These are phyloP conservation scores for Alloplasta piceator DNA, from an alignment of 2,888 invertebrate species.

Conservation along the genomic window DNA sequence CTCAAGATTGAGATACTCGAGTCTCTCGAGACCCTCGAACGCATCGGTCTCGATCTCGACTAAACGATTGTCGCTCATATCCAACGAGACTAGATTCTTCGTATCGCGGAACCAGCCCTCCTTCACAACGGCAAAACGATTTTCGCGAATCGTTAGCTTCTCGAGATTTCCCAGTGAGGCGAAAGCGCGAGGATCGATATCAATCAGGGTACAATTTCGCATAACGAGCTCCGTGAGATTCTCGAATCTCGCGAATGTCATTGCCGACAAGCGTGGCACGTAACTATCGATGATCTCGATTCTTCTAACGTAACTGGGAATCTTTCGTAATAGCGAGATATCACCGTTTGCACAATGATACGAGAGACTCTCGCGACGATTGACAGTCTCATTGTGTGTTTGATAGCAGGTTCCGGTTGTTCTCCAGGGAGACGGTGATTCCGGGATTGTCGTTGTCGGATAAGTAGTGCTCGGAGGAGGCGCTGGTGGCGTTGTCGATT, in stretches of 20 bases:
- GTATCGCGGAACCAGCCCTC: constrained; percentile 69
- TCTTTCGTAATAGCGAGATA: constrained; percentile 65
- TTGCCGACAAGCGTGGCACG: constrained; percentile 67
- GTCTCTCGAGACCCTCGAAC: constrained; percentile 66
- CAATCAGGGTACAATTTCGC: constrained; percentile 71
- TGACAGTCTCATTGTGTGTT: constrained; percentile 22
- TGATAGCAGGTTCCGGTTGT: constrained; percentile 59
- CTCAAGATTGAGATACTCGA: constrained; percentile 74
- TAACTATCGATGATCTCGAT: constrained; percentile 75
- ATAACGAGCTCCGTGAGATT: constrained; percentile 71
- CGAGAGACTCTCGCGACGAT: constrained; percentile 26
- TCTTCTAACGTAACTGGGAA: constrained; percentile 67
- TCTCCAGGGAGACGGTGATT: constrained; percentile 22
- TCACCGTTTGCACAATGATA: constrained; percentile 74
- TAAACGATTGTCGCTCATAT: constrained; percentile 74
- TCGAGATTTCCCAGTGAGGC: constrained; percentile 63
- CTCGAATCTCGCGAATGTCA: constrained; percentile 66
- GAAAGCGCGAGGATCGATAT: constrained; percentile 72
- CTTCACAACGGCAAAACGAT: constrained; percentile 68
- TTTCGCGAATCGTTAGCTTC: constrained; percentile 72
- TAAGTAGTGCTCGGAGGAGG: constrained; percentile 37
- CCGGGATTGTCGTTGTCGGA: constrained; percentile 23
- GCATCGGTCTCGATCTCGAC: constrained; percentile 71
- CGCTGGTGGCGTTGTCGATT: constrained; percentile 1
- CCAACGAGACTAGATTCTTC: constrained; percentile 68